Percentiles rank a stretch among this genome's conserved stretches.
Conservation (phyloP, 2,797 vertebrate genomes). For the Poeciliopsis paucimaculata region DNA sequence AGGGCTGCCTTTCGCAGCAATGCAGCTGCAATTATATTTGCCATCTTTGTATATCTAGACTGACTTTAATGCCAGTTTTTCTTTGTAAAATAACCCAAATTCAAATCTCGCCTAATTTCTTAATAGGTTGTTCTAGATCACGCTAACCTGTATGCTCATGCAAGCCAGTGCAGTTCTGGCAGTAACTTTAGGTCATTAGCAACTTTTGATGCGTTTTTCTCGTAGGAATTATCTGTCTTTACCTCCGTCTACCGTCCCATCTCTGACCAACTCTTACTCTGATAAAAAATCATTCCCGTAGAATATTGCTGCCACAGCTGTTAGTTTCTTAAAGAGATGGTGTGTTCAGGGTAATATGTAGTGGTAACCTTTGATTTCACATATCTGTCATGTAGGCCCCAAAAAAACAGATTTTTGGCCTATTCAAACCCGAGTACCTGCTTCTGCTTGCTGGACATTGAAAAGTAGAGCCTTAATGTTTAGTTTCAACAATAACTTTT, state of each 20-base stretch:
- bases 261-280: neutral
- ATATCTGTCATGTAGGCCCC: neutral
- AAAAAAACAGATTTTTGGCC: neutral
- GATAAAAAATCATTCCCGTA: neutral
- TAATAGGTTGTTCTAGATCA: neutral
- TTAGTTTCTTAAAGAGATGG: neutral
- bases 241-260: neutral
- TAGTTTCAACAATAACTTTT: neutral
- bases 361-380: neutral
- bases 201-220: neutral
- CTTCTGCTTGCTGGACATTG: neutral
- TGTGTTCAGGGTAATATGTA: neutral
- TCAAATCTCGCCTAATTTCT: neutral
- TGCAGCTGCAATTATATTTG: neutral
- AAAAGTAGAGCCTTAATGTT: neutral
- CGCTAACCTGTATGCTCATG: neutral
- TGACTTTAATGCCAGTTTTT: neutral
- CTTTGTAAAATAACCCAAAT: neutral
- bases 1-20: neutral
- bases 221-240: neutral
- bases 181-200: neutral
- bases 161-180: neutral
- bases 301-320: no score
- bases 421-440: neutral
- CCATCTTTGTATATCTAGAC: neutral